A percentile compares a stretch with the other conserved stretches of the same genome.
Evolutionary conservation across 2,113 vertebrate species (phyloP).

Genomic region (Oreochromis niloticus): DNA sequence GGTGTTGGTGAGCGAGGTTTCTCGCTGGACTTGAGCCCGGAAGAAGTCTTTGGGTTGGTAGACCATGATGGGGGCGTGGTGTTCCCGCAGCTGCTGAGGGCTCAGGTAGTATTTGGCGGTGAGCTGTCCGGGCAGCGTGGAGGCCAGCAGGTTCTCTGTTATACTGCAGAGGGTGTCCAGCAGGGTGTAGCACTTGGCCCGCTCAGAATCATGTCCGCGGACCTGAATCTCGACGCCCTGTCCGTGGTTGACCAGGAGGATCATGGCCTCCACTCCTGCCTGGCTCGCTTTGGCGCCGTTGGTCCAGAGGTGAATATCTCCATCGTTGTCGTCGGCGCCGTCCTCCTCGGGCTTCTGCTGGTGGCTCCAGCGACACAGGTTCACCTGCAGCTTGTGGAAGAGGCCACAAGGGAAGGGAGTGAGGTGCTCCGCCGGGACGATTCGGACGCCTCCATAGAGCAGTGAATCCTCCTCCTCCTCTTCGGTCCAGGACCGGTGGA

Average conservation of each 20-base stretch:
- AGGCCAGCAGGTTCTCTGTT: constrained; percentile 87
- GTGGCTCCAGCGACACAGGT: constrained; percentile 93
- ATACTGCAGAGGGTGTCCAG: constrained; percentile 91
- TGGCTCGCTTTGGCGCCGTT: constrained; percentile 87
- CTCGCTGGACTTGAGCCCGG: constrained; percentile 85
- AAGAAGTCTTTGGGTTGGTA: constrained; percentile 98
- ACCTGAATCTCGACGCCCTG: constrained; percentile 95
- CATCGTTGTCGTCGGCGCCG: constrained; percentile 23
- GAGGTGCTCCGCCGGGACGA: constrained; percentile 93
- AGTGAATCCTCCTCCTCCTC: constrained; percentile 84
- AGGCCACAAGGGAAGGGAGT: constrained; percentile 93
- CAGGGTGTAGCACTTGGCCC: constrained; percentile 87
- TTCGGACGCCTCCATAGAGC: constrained; percentile 89
- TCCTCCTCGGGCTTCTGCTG: constrained; percentile 83
- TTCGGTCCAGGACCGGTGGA: constrained; percentile 92
- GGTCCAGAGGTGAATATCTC: constrained; percentile 89
- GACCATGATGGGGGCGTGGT: constrained; percentile 91
- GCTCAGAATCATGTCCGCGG: constrained; percentile 83
- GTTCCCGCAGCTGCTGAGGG: constrained; percentile 93
- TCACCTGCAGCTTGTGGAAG: constrained; percentile 97
- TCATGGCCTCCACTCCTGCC: constrained; percentile 83
- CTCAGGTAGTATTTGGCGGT: constrained; percentile 93
- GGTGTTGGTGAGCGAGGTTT: constrained; percentile 89
- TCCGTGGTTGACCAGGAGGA: constrained; percentile 95
- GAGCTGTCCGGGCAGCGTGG: constrained; percentile 88